phyloP scores from a whole-genome alignment of 2,113 vertebrate species.

The Myxocyprinus asiaticus region DNA sequence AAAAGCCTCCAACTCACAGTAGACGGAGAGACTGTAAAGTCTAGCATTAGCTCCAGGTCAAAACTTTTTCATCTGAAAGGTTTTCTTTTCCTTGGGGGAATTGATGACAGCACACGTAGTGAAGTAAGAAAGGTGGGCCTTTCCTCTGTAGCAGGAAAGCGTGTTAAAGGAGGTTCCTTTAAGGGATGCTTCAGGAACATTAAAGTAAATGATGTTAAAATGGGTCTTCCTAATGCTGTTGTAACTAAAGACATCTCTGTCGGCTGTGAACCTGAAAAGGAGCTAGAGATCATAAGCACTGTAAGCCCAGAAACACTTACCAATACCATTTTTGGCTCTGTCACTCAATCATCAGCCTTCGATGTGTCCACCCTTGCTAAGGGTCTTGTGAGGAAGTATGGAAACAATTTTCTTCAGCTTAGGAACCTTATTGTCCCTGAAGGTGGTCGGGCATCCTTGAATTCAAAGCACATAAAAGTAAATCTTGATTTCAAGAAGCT shows the following conservation, averaged over 20 bases:
- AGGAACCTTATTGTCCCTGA: conserved; percentile 83
- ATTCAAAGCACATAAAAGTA: conserved; percentile 83
- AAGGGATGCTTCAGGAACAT: conserved; percentile 87
- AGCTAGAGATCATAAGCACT: conserved; percentile 57
- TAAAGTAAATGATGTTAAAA: conserved; percentile 74
- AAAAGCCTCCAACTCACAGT: conserved; percentile 79
- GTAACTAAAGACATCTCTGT: conserved; percentile 87
- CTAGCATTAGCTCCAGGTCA: conserved; percentile 64
- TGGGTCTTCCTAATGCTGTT: conserved; percentile 78
- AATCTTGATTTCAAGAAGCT: conserved; percentile 81
- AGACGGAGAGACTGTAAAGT: conserved; percentile 77
- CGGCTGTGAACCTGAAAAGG: conserved; percentile 79
- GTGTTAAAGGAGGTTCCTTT: conserved; percentile 81
- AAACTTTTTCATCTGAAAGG: conserved; percentile 74
- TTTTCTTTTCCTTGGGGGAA: conserved; percentile 81
- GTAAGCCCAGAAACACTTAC: conserved; percentile 46
- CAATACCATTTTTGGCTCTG: conserved; percentile 49
- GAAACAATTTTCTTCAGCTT: conserved; percentile 74
- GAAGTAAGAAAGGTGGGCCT: conserved; percentile 77
- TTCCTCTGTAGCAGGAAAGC: conserved; percentile 79
- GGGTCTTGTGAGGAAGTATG: conserved; percentile 67
- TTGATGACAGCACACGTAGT: conserved; percentile 73
- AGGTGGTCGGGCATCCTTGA: conserved; percentile 77
- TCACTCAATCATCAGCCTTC: conserved; percentile 59
- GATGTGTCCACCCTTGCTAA: conserved; percentile 60